Evolutionary conservation across 2,797 vertebrate genomes (phyloP).

Genomic region (Tympanoctomys barrerae): DNA sequence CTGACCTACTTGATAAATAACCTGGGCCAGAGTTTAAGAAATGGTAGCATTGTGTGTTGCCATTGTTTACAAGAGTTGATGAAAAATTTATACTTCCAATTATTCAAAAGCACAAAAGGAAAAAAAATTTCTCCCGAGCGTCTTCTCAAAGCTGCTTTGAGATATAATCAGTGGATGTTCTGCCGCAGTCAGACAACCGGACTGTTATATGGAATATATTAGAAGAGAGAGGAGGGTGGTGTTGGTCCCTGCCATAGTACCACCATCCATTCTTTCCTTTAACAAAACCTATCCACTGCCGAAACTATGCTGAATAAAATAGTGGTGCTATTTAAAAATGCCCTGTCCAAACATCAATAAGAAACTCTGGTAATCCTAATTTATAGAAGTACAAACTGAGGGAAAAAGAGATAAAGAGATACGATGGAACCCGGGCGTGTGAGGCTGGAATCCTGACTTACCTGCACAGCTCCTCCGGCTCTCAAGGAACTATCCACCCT

Average conservation of each 20-base stretch:
- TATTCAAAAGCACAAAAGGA: background rate
- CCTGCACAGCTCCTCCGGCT: background rate
- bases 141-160: background rate
- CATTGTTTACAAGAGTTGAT: background rate
- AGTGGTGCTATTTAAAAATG: background rate
- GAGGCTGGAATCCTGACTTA: background rate
- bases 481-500: background rate
- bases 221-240: background rate
- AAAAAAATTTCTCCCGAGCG: background rate
- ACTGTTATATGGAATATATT: background rate
- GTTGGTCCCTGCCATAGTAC: background rate
- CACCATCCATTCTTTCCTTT: background rate
- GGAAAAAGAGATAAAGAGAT: background rate
- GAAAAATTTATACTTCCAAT: background rate
- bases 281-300: background rate
- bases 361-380: background rate
- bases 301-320: background rate
- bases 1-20: constrained; percentile 48
- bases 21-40: background rate
- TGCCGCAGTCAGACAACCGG: fast-evolving
- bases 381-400: background rate
- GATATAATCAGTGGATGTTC: background rate
- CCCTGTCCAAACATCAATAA: background rate
- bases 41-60: background rate
- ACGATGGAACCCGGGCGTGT: background rate